Percentiles rank a stretch among this genome's conserved stretches.
Evolutionary conservation across 2,888 invertebrate genomes (phyloP).

Genomic region (Coelinius sp.): DNA sequence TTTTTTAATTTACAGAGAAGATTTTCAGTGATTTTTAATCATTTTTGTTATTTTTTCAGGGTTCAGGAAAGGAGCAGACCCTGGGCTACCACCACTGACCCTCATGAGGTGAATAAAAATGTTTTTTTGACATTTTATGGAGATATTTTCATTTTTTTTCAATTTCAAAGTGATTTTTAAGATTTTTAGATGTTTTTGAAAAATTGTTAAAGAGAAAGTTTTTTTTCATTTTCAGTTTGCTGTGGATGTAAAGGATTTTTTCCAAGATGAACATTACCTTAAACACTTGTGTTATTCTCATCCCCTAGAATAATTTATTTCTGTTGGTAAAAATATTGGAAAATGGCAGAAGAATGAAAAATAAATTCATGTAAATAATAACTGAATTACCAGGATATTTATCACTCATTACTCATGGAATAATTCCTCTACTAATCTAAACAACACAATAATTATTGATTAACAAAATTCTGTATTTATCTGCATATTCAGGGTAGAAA

Average conservation of each 20-base stretch:
- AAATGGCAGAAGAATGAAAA: neutral
- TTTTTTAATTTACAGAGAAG: constrained; percentile 10
- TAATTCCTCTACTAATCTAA: neutral
- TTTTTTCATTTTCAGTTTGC: constrained; percentile 66
- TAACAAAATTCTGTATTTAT: constrained; percentile 23
- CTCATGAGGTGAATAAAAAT: constrained; percentile 71
- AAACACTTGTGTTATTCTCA: neutral
- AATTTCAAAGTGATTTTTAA: too few species aligned
- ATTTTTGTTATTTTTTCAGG: constrained; percentile 70
- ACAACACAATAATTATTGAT: neutral
- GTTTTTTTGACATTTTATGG: neutral
- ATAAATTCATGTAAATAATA: constrained; percentile 9
- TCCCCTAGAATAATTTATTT: neutral
- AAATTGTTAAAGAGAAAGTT: constrained; percentile 25
- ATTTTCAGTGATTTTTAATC: neutral
- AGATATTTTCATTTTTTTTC: neutral
- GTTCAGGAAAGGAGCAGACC: constrained; percentile 79
- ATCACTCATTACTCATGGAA: neutral
- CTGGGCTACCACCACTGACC: constrained; percentile 78
- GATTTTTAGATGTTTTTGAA: neutral
- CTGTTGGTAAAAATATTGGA: neutral
- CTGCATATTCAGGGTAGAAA: constrained; percentile 11
- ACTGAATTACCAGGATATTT: neutral
- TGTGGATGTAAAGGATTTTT: constrained; percentile 60
- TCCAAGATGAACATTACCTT: neutral